Evolutionary conservation across 2,888 invertebrate species (phyloP).

Genomic region (Fissipunctia ypsillon): DNA sequence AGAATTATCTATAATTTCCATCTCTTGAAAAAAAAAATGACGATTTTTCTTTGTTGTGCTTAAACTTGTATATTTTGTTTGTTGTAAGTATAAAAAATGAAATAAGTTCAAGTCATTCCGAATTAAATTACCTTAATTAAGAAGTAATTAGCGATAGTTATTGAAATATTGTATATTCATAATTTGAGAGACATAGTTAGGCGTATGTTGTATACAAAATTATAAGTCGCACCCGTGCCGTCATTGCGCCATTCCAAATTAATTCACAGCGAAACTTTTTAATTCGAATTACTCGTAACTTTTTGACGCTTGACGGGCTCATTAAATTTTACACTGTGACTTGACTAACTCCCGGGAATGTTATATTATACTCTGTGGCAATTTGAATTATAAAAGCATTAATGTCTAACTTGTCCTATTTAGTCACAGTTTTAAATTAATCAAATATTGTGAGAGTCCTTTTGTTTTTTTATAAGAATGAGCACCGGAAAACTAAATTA

Average conservation of each 20-base stretch:
- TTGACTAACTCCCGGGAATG: conserved; percentile 43
- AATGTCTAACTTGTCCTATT: conserved; percentile 1
- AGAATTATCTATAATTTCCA: not conserved
- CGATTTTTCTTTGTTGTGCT: not conserved
- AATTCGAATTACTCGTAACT: conserved; percentile 64
- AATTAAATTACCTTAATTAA: not conserved
- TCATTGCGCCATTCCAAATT: conserved; percentile 50
- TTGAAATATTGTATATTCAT: not conserved
- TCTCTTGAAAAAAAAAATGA: not conserved
- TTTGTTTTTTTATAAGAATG: too few relatives aligned
- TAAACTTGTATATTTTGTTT: not conserved
- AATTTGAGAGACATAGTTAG: not conserved
- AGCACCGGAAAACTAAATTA: too few relatives aligned
- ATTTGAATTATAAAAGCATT: conserved; percentile 33
- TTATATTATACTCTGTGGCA: conserved; percentile 47
- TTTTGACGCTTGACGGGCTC: conserved; percentile 65
- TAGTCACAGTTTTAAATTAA: not conserved
- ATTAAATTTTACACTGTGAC: conserved; percentile 61
- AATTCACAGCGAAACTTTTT: conserved; percentile 61
- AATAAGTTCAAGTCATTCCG: not conserved
- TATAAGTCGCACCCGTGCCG: conserved; percentile 8
- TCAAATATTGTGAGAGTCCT: not conserved
- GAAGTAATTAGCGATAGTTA: not conserved
- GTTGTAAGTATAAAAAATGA: too few relatives aligned
- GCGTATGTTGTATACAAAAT: conserved; percentile 24